phyloP scores from a whole-genome alignment of 1,140 invertebrate species.

The Achatina immaculata region DNA sequence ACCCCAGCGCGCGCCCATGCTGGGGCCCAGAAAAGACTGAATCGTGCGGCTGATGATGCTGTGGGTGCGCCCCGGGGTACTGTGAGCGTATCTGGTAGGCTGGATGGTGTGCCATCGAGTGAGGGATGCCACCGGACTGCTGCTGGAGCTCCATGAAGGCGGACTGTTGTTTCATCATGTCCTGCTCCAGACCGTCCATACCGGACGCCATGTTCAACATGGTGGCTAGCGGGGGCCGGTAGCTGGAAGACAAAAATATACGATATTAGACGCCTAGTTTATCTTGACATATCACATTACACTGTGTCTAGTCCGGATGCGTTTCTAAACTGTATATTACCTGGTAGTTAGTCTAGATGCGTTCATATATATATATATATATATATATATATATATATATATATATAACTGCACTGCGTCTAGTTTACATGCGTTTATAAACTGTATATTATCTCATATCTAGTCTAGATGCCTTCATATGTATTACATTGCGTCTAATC shows the following conservation, averaged over 20 bases:
- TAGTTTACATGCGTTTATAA: too few relatives aligned
- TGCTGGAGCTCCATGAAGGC: constrained; percentile 40
- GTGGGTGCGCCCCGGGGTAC: constrained; percentile 12
- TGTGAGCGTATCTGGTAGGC: constrained; percentile 39
- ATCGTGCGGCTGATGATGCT: constrained; percentile 35
- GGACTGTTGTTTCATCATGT: constrained; percentile 41
- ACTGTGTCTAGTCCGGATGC: too few relatives aligned
- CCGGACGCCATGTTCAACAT: constrained; percentile 39
- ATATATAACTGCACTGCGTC: too few relatives aligned
- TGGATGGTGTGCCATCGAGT: constrained; percentile 32
- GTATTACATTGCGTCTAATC: too few relatives aligned
- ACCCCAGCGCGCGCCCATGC: constrained; percentile 23
- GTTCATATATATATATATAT: too few relatives aligned
- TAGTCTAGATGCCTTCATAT: too few relatives aligned
- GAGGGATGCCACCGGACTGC: constrained; percentile 17
- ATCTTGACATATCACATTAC: too few relatives aligned
- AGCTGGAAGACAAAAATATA: constrained; percentile 10
- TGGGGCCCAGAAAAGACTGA: constrained; percentile 26
- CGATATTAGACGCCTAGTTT: too few relatives aligned
- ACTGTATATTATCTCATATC: too few relatives aligned
- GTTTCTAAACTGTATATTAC: too few relatives aligned
- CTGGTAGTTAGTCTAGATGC: too few relatives aligned
- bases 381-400: too few relatives aligned
- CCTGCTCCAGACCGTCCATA: constrained; percentile 32
- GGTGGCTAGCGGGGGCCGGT: constrained; percentile 33